Conservation (phyloP, 2,888 invertebrate species). For the Eupithecia inturbata region DNA sequence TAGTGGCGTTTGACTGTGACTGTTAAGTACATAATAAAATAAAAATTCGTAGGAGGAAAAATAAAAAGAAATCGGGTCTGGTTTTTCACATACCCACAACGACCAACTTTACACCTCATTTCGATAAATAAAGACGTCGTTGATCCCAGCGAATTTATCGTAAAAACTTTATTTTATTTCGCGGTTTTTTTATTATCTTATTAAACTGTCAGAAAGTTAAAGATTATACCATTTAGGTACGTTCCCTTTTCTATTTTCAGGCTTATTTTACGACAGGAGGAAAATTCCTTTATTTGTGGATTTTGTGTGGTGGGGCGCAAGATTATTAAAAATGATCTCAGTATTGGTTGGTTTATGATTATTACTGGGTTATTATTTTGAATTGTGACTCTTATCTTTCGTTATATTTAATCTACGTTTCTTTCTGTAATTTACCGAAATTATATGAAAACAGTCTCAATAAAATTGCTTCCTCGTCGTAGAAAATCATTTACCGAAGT, state of each 20-base stretch:
- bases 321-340: slow-evolving; percentile 27
- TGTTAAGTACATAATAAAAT: not conserved
- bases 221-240: slow-evolving; percentile 76
- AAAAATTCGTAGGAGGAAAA: not conserved
- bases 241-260: slow-evolving; percentile 69
- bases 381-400: slow-evolving; percentile 8
- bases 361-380: slow-evolving; percentile 9
- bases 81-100: not conserved
- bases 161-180: slow-evolving; percentile 50
- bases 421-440: not conserved
- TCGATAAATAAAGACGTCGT: slow-evolving; percentile 40
- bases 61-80: not conserved
- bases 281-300: slow-evolving; percentile 69
- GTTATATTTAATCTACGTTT: not conserved
- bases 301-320: slow-evolving; percentile 54
- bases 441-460: not conserved
- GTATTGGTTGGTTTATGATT: slow-evolving; percentile 30
- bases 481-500: not conserved
- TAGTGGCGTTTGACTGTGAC: not conserved
- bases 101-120: slow-evolving; percentile 28
- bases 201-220: slow-evolving; percentile 82
- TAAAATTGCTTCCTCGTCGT: not conserved
- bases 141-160: slow-evolving; percentile 45
- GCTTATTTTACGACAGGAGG: slow-evolving; percentile 68
- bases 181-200: slow-evolving; percentile 78